Evolutionary conservation across 2,797 vertebrate species (phyloP), one percentile per base, ranked within the genome.

Genomic region (Sebastes wilsoni): DNA sequence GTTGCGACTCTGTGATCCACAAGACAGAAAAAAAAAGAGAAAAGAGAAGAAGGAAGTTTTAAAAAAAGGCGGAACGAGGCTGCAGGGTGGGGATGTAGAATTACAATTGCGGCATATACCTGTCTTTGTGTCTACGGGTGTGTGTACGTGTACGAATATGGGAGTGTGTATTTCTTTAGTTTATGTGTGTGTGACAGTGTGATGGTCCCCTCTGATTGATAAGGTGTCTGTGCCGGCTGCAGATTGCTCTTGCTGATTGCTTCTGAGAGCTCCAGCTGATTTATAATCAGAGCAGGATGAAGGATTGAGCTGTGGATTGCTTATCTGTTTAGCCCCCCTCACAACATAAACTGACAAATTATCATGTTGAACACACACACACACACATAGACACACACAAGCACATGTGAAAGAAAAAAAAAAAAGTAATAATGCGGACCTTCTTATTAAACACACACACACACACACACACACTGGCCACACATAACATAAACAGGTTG

Each of bases 241-340:
- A 95, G 94, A 94, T 94, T 95, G 92, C 92, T 92, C 86, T 85
- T 90, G 92, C 90, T 94, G 94, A 95, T 95, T 94, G 93, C 92
- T 94, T 93, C 91, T 93, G 94, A 95, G 92, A 93, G 93, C 94
- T 90, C 89, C 91, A 91, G 93, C 93, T 94, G 93, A 94, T 95
- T 95, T 93, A 95, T 94, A 95, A 94, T 95, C 93, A 94, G 91
- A 93, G 89, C 90, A 90, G 91, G 92, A 94, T 94, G 91, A 93
- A 92, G 92, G 91, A 94, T 93, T 92, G 93, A 92, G 89, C 91
- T 76, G 84, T 85, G 93, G 89, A 95, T 95, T 94, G 92, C 91
- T 94, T 95, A 94, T 94, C 93, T 94, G 93, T 95, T 94, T 94
- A 93, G 89, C 91, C 88, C 86, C 46, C 88, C 89, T 85, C 91